Evolutionary conservation across 2,797 vertebrate species (phyloP).

Genomic region (Brachyalestes nurse): DNA sequence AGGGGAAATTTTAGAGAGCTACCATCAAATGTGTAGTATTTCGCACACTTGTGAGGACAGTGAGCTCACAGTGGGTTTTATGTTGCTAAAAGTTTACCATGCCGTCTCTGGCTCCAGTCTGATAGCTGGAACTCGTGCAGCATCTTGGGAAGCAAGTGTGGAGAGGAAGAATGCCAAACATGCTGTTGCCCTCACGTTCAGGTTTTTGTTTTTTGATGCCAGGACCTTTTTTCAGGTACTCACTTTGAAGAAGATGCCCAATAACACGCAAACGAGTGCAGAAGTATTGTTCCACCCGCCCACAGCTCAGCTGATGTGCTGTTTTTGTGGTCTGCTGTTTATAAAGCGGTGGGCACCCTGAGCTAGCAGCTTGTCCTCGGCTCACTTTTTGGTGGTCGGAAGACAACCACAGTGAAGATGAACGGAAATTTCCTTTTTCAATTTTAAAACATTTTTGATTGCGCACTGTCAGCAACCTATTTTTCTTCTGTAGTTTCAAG

Average conservation of each 20-base stretch:
- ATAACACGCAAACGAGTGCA: neutral
- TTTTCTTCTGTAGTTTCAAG: no score
- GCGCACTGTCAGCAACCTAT: no score
- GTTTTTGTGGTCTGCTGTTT: slow-evolving; percentile 11
- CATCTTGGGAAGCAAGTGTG: neutral
- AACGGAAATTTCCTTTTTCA: slow-evolving; percentile 25
- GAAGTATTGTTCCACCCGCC: slow-evolving; percentile 14
- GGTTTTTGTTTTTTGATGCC: no score
- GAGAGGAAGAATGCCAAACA: slow-evolving; percentile 11
- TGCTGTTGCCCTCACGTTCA: neutral
- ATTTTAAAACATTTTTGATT: slow-evolving; percentile 12
- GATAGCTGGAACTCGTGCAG: neutral
- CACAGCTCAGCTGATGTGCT: neutral
- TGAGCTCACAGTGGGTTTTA: neutral
- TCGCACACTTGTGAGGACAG: neutral
- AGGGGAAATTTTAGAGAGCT: neutral
- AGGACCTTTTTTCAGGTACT: no score
- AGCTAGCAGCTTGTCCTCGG: neutral
- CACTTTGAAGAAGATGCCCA: neutral
- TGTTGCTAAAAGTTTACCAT: neutral
- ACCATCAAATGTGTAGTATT: neutral
- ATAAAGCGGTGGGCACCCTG: neutral
- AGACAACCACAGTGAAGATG: slow-evolving; percentile 5
- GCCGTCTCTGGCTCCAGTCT: neutral
- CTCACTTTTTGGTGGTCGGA: no score